Conservation (phyloP, 2,888 invertebrate genomes). For the Perizoma flavofasciatum region DNA sequence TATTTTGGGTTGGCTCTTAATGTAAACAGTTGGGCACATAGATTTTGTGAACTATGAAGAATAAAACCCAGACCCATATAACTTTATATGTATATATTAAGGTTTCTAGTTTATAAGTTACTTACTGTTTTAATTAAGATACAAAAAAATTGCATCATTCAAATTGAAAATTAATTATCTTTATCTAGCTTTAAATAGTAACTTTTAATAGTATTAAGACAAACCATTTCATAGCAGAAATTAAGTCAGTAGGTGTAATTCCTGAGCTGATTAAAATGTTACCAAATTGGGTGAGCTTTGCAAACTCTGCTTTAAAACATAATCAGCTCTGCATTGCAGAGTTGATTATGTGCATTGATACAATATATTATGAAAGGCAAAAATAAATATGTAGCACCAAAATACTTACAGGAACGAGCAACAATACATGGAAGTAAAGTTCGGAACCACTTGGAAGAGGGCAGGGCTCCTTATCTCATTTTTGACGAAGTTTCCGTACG, state of each 20-base stretch:
- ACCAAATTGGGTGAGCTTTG: background rate
- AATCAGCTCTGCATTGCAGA: background rate
- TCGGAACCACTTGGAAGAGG: slow-evolving; percentile 48
- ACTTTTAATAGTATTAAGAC: too few relatives aligned
- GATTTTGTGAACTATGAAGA: too few relatives aligned
- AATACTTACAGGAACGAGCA: slow-evolving; percentile 81
- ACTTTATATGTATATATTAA: too few relatives aligned
- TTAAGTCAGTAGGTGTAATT: background rate
- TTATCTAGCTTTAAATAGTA: too few relatives aligned
- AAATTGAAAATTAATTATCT: too few relatives aligned
- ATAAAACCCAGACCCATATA: too few relatives aligned
- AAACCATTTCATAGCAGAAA: background rate
- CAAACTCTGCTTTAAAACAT: too few relatives aligned
- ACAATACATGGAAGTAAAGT: slow-evolving; percentile 81
- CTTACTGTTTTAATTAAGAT: too few relatives aligned
- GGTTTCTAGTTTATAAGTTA: too few relatives aligned
- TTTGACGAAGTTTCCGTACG: slow-evolving; percentile 34
- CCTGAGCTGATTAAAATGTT: background rate
- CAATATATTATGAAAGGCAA: background rate
- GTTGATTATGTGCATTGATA: background rate
- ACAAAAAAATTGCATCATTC: too few relatives aligned
- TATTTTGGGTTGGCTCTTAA: slow-evolving; percentile 15
- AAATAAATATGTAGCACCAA: slow-evolving; percentile 1
- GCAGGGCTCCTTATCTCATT: slow-evolving; percentile 56
- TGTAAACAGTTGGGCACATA: background rate